Percentiles rank a stretch among this genome's conserved stretches.
Evolutionary conservation across 37 sponge, comb jelly and placozoan genomes (phyloP).

Genomic region (Diacarnus erythraeanus): DNA sequence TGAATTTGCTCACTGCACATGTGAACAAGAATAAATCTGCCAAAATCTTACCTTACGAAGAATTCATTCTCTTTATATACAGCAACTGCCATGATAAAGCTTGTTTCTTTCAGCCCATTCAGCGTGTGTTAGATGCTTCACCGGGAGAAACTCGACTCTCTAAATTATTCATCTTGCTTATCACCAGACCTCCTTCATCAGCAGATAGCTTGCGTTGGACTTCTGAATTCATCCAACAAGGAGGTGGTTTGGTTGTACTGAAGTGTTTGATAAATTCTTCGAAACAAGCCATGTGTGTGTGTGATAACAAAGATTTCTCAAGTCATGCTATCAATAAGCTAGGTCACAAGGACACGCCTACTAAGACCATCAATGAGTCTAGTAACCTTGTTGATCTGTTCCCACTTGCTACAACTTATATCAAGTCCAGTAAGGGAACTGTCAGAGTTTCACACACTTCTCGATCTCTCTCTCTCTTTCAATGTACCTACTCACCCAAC

Average conservation of each 20-base stretch:
- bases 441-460: constrained; percentile 12
- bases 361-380: constrained; percentile 22
- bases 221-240: constrained; percentile 21
- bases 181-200: background rate
- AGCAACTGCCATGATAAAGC: constrained; percentile 32
- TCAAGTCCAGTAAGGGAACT: constrained; percentile 11
- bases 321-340: constrained; percentile 18
- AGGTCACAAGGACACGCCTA: constrained; percentile 22
- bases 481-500: constrained; percentile 19
- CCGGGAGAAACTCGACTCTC: constrained; percentile 11
- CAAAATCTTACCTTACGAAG: background rate
- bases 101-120: constrained; percentile 43
- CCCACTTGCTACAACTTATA: constrained; percentile 9
- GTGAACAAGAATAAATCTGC: background rate
- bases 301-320: background rate
- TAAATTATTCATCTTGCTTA: constrained; percentile 28
- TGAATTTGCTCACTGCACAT: constrained; percentile 15
- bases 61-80: constrained; percentile 29
- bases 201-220: background rate
- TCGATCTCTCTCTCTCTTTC: background rate
- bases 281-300: background rate
- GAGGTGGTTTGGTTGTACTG: constrained; percentile 45
- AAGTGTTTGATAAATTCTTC: constrained; percentile 25
- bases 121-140: constrained; percentile 4
- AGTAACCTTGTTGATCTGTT: constrained; percentile 40